Evolutionary conservation across 1,140 invertebrate species (phyloP).

Genomic region (Neodiprion fabricii): DNA sequence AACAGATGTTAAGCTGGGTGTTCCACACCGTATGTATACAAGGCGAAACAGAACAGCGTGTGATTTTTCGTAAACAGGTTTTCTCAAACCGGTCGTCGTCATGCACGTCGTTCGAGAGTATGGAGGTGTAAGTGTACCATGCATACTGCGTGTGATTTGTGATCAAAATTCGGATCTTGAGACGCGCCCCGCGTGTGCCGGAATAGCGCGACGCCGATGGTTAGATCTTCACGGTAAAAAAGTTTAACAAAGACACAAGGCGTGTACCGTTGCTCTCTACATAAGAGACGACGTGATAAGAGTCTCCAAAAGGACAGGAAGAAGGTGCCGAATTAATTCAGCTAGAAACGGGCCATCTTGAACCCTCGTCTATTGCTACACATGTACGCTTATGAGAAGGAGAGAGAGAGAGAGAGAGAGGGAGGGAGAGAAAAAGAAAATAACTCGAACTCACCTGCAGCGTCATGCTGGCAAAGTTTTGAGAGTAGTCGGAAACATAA

Average conservation of each 20-base stretch:
- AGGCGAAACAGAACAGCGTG: neutral
- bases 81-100: neutral
- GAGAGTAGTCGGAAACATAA: slow-evolving; percentile 32
- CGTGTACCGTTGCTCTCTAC: neutral
- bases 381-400: neutral
- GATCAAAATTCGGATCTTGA: neutral
- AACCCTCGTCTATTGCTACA: neutral
- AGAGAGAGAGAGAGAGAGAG: no score
- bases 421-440: no score
- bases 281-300: neutral
- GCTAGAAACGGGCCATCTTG: neutral
- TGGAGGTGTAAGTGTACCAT: neutral
- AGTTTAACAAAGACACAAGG: neutral
- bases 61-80: neutral
- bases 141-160: neutral
- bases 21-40: neutral
- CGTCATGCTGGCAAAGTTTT: slow-evolving; percentile 27
- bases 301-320: neutral
- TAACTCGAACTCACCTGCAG: neutral
- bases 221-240: neutral
- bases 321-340: neutral
- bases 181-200: neutral
- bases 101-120: no score
- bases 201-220: neutral
- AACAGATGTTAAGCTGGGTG: neutral